Base-by-base conservation (phyloP, 1,140 invertebrate species). In the Metopolophium dirhodum region DNA sequence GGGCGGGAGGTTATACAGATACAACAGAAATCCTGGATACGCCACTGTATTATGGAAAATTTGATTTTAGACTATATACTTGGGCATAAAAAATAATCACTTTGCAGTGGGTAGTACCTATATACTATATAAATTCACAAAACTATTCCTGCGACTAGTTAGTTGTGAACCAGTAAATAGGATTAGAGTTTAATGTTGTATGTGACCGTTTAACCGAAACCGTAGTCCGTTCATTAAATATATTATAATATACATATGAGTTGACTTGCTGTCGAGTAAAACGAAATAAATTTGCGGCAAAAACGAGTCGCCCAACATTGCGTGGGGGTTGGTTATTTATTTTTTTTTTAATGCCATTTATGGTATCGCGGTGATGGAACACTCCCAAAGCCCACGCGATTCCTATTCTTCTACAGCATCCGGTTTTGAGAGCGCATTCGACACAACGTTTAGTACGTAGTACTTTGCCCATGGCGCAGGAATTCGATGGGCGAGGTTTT, bases 321-420 rank as follows among this genome's bases (percentile, higher is more conserved):
- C 91, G 91, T 92, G 91, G 91, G 91, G 91, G 91, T 92, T 85
- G 91, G 91, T 92, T 85, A 41, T 91, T 90, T 90, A 45, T 90
- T 47, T 92, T 82, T 91, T 91, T 92, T 92, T 92, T 92, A 92
- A 85, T 92, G 77, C 91, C 91, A 54, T 92, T 92, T 92, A 92
- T 92, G 91, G 91, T 92, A 61, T 92, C 47, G 91, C 77, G 91
- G 91, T 92, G 91, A 92, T 92, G 77, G 91, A 92, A 92, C 91
- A 92, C 91, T 92, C 91, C 91, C 91, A 92, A 85, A 83, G 91
- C 91, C 91, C 91, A 92, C 91, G 91, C 77, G 23, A 92, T 82
- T 83, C 77, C 91, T 92, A 92, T 92, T 92, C 91, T 83, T 92
- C 68, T 83, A 82, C 77, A 35, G 91, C 47, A 92, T 92, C 91